phyloP scores from a whole-genome alignment of 2,113 vertebrate genomes.

The Larimichthys crocea region DNA sequence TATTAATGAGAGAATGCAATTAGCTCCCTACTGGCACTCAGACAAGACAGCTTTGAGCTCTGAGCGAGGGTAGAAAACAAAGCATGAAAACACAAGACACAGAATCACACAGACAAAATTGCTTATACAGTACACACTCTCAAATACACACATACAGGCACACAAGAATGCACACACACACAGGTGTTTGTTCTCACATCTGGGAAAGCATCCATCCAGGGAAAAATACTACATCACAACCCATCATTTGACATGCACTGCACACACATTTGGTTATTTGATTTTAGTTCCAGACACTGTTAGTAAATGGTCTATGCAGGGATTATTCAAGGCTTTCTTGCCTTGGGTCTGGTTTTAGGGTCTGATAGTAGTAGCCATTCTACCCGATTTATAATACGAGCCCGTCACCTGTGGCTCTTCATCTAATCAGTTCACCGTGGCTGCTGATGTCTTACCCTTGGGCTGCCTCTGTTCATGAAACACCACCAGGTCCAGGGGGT shows the following conservation, averaged over 20 bases:
- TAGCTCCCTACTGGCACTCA: constrained; percentile 58
- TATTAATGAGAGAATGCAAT: constrained; percentile 76
- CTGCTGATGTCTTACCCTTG: constrained; percentile 83
- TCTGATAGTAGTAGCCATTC: not conserved
- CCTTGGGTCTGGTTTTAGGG: not conserved
- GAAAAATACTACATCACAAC: constrained; percentile 8
- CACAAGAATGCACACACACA: not conserved
- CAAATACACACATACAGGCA: constrained; percentile 6
- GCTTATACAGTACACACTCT: not conserved
- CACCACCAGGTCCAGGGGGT: constrained; percentile 95
- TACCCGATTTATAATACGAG: not conserved
- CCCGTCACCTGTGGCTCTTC: not conserved
- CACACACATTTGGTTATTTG: constrained; percentile 22
- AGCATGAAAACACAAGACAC: constrained; percentile 60
- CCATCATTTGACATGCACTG: constrained; percentile 22
- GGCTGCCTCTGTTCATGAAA: constrained; percentile 96
- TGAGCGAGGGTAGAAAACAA: constrained; percentile 64
- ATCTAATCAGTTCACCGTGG: not conserved
- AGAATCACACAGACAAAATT: constrained; percentile 34
- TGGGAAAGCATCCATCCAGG: not conserved
- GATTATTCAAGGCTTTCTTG: constrained; percentile 5
- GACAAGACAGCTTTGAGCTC: constrained; percentile 56
- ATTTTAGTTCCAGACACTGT: constrained; percentile 31
- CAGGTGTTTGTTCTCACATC: constrained; percentile 4
- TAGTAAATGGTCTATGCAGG: not conserved